Conservation (phyloP, 1,140 invertebrate genomes). For the Sycobia sp. region DNA sequence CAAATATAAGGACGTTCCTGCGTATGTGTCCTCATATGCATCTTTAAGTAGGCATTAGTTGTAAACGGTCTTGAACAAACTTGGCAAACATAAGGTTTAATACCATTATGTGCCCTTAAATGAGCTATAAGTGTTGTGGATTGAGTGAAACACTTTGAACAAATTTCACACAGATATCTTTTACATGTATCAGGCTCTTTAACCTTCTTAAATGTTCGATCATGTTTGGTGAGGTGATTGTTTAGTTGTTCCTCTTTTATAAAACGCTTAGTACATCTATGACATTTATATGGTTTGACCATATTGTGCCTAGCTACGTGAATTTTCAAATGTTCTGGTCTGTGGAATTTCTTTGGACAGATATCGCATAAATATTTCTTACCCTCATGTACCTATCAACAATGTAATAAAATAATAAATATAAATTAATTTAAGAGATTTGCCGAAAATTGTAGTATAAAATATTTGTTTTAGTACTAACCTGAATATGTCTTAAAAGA, state of each 20-base stretch:
- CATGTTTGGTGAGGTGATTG: conserved; percentile 63
- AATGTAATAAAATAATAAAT: too few relatives aligned
- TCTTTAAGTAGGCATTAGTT: conserved; percentile 58
- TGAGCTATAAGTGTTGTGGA: conserved; percentile 61
- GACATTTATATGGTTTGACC: conserved; percentile 61
- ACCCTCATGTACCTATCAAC: conserved; percentile 64
- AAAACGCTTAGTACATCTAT: conserved; percentile 58
- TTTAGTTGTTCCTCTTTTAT: conserved; percentile 61
- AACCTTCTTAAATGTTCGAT: conserved; percentile 65
- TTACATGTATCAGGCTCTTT: conserved; percentile 69
- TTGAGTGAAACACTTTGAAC: conserved; percentile 65
- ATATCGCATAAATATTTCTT: conserved; percentile 72
- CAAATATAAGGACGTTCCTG: conserved; percentile 68
- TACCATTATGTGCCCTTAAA: conserved; percentile 68
- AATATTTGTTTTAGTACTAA: background rate
- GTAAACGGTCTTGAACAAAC: conserved; percentile 68
- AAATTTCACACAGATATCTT: conserved; percentile 72
- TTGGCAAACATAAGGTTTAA: conserved; percentile 70
- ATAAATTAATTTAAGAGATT: too few relatives aligned
- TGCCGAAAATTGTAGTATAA: too few relatives aligned
- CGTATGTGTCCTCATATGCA: conserved; percentile 65
- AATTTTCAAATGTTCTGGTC: conserved; percentile 66
- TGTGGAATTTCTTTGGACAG: conserved; percentile 71
- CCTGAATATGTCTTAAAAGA: conserved; percentile 65
- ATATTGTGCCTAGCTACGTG: conserved; percentile 61